Base-by-base conservation (phyloP, 2,888 invertebrate genomes). In the Lasioglossum villosulum region DNA sequence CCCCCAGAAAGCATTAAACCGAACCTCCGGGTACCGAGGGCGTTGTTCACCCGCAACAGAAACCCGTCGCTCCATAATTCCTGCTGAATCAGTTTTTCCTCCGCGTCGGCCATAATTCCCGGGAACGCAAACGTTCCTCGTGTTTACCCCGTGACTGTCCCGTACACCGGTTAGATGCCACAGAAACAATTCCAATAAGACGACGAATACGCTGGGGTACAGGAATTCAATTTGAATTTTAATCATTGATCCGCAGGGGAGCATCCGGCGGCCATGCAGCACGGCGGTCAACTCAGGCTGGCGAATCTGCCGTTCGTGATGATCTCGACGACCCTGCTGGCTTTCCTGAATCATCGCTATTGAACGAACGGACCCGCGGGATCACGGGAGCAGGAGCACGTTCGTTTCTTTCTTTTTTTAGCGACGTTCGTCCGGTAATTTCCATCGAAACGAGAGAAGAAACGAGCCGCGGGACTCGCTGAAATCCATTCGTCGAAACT, bases 231-330 rank as follows among this genome's bases (percentile, higher is more conserved):
- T 80, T 82, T 83, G 79, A 82, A 83, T 80, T 86, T 86, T 86
- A 86, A 79, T 83, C 75, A 77, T 80, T 86, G 77, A 74, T 89
- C 90, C 77, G 71, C 96, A 98, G 98, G 97, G 89, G 98, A 98
- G 95, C 97, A 98, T 95, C 98, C 98, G 90, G 98, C 98, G 76
- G 98, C 98, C 71, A 98, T 98, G 97, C 98, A 98, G 95, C 97
- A 97, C 90, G 98, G 97, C 79, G 95, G 96, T 93, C 95, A 96
- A 92, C 93, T 96, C 88, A 94, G 95, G 90, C 96, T 97, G 72
- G 97, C 97, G 92, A 97, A 97, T 93, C 97, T 97, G 0, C 95
- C 97, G 63, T 97, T 97, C 78, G 97, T 97, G 71, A 97, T 97
- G 86, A 96, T 97, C 56, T 96, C 97, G 88, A 97, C 97, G 95